phyloP scores from a whole-genome alignment of 2,113 vertebrate genomes.

The Echinops telfairi region DNA sequence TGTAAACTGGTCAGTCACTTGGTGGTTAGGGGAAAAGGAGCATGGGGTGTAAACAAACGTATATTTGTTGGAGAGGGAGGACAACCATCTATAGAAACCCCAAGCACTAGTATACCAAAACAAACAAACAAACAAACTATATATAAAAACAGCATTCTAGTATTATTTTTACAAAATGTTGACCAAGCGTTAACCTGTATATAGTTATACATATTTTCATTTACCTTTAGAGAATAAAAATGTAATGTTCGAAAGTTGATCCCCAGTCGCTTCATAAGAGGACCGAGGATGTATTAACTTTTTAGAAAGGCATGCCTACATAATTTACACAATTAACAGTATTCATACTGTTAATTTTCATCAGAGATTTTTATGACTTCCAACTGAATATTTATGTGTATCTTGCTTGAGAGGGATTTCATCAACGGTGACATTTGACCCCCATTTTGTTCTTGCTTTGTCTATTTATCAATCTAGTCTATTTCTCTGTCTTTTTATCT shows the following conservation, averaged over 20 bases:
- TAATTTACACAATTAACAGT: background rate
- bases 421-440: background rate
- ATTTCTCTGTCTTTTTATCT: background rate
- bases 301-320: background rate
- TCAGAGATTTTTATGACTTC: background rate
- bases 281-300: background rate
- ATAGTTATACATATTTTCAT: background rate
- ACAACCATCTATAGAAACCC: background rate
- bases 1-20: background rate
- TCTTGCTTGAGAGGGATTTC: slow-evolving; percentile 38
- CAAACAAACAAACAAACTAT: background rate
- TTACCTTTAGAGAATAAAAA: slow-evolving; percentile 19
- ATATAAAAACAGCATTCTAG: background rate
- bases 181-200: background rate
- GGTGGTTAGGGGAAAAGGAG: background rate
- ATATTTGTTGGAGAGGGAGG: background rate
- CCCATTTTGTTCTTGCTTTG: background rate
- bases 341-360: background rate
- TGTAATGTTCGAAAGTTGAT: background rate
- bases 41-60: background rate
- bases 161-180: background rate
- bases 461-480: background rate
- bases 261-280: background rate
- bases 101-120: background rate
- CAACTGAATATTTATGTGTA: background rate